Evolutionary conservation across 2,113 vertebrate genomes (phyloP).

Genomic region (Bos indicus): DNA sequence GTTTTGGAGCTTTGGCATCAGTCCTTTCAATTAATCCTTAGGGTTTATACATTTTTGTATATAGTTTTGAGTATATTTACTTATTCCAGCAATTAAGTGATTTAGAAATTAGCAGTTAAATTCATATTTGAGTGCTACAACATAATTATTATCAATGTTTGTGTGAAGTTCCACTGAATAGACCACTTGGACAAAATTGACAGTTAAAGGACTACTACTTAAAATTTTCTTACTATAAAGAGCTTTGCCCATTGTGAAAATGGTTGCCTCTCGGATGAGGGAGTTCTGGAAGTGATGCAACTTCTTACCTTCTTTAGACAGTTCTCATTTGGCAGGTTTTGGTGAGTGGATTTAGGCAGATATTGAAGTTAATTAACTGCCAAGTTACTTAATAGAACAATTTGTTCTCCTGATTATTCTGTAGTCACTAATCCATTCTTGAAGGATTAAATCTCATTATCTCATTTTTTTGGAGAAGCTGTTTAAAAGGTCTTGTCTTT

Average conservation of each 20-base stretch:
- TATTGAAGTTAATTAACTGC: constrained; percentile 48
- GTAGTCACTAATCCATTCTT: constrained; percentile 40
- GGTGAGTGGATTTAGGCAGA: constrained; percentile 7
- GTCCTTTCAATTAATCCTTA: neutral
- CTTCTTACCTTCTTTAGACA: neutral
- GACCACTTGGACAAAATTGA: neutral
- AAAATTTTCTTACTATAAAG: neutral
- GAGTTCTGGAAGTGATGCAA: neutral
- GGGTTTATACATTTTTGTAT: neutral
- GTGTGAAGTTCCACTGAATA: neutral
- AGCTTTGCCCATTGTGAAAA: neutral
- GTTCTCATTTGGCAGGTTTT: constrained; percentile 31
- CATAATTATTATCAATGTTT: neutral
- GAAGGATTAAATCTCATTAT: constrained; percentile 47
- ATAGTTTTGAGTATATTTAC: neutral
- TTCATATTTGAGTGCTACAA: neutral
- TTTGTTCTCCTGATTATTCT: constrained; percentile 36
- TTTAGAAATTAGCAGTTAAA: constrained; percentile 4
- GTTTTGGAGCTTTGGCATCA: neutral
- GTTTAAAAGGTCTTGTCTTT: constrained; percentile 43
- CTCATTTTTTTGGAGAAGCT: constrained; percentile 20
- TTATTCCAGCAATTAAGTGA: neutral
- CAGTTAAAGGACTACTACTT: neutral
- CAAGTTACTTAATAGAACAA: constrained; percentile 37
- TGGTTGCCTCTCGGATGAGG: neutral